Conservation (phyloP, 2,888 invertebrate species). For the Pterostichus niger region DNA sequence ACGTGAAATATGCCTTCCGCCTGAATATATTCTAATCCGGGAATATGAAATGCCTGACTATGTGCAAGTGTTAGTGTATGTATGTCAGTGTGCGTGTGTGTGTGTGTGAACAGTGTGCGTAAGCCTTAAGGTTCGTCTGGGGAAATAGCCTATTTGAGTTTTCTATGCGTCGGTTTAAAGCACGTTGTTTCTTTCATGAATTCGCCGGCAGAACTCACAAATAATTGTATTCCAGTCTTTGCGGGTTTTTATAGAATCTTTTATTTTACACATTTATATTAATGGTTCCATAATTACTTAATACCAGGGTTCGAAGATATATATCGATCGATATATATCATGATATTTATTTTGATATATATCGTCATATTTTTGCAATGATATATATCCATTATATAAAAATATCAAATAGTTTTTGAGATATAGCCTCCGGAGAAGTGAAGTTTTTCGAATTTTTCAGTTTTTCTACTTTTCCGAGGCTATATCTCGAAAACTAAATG, state of each 20-base stretch:
- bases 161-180: slow-evolving; percentile 43
- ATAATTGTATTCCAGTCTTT: slow-evolving; percentile 16
- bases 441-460: too few species aligned
- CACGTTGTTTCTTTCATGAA: slow-evolving; percentile 42
- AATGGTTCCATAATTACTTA: too few species aligned
- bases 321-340: too few species aligned
- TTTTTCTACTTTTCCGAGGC: too few species aligned
- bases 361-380: too few species aligned
- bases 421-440: too few species aligned
- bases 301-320: too few species aligned
- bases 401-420: too few species aligned
- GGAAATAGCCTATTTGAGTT: slow-evolving; percentile 64
- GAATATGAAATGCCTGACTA: slow-evolving; percentile 76
- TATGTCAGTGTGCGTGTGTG: slow-evolving; percentile 18
- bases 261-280: not conserved
- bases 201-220: slow-evolving; percentile 21
- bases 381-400: too few species aligned
- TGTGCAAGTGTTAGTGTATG: slow-evolving; percentile 29
- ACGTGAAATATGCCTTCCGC: slow-evolving; percentile 77
- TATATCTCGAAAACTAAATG: too few species aligned
- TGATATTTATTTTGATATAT: too few species aligned
- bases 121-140: slow-evolving; percentile 58
- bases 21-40: slow-evolving; percentile 78
- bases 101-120: slow-evolving; percentile 17
- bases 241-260: not conserved